These are phyloP conservation scores for Microplitis mediator DNA, from an alignment of 1,140 invertebrate genomes.

Conservation along the genomic window DNA sequence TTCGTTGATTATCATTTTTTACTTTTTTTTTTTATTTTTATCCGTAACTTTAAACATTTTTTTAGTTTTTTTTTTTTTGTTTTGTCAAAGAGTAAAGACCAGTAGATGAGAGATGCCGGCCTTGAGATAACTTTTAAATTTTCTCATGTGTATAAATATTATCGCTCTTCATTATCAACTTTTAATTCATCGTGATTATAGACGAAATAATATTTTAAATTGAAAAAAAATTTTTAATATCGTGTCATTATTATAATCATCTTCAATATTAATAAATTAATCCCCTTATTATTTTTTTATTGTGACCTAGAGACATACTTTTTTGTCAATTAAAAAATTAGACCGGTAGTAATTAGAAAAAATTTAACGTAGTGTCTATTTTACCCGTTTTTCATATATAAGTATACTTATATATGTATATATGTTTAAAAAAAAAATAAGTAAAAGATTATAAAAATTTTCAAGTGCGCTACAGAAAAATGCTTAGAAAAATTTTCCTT, in stretches of 20 bases:
- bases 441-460: too few relatives aligned
- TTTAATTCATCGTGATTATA: background rate
- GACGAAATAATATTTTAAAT: too few relatives aligned
- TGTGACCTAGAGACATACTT: too few relatives aligned
- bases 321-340: too few relatives aligned
- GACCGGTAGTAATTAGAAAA: too few relatives aligned
- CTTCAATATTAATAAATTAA: background rate
- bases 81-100: conserved; percentile 26
- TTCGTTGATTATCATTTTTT: conserved; percentile 35
- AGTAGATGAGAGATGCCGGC: conserved; percentile 34
- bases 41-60: background rate
- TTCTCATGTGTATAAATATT: background rate
- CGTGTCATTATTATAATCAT: background rate
- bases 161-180: background rate
- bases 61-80: conserved; percentile 12
- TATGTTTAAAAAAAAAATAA: too few relatives aligned
- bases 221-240: conserved; percentile 16
- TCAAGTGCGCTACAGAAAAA: too few relatives aligned
- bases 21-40: conserved; percentile 8
- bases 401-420: too few relatives aligned
- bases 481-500: too few relatives aligned
- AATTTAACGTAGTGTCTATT: too few relatives aligned
- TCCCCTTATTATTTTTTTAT: background rate
- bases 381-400: too few relatives aligned
- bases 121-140: conserved; percentile 30